Evolutionary conservation across 1,140 invertebrate genomes (phyloP).

Genomic region (Saxidomus purpurata): DNA sequence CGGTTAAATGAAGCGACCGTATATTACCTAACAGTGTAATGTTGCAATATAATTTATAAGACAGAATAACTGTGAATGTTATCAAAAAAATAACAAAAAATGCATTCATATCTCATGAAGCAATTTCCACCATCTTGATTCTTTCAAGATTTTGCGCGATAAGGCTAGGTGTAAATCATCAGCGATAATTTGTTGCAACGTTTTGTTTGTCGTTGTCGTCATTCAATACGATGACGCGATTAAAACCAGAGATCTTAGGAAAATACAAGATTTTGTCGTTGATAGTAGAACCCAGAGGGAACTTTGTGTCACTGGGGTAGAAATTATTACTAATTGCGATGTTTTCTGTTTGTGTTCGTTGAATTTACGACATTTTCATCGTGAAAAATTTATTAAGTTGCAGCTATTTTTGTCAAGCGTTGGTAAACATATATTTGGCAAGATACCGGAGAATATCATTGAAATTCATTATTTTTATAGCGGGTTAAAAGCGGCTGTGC

Average conservation of each 20-base stretch:
- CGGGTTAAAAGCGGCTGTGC: too few species aligned
- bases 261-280: conserved; percentile 12
- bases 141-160: not conserved
- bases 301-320: not conserved
- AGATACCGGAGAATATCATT: too few species aligned
- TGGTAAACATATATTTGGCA: too few species aligned
- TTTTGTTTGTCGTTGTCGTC: conserved; percentile 27
- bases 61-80: not conserved
- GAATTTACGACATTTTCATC: not conserved
- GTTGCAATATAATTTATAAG: conserved; percentile 34
- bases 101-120: not conserved
- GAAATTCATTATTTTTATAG: too few species aligned
- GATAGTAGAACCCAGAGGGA: conserved; percentile 15
- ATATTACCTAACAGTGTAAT: not conserved
- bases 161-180: conserved; percentile 27
- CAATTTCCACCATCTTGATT: not conserved
- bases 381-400: not conserved
- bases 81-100: not conserved
- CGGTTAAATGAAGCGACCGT: not conserved
- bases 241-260: conserved; percentile 3
- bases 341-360: not conserved
- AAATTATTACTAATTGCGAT: not conserved
- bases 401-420: too few species aligned
- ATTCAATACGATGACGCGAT: conserved; percentile 5
- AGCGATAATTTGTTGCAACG: not conserved